Conservation (phyloP, 2,888 invertebrate species). For the Brachynemurus nebulosus region DNA sequence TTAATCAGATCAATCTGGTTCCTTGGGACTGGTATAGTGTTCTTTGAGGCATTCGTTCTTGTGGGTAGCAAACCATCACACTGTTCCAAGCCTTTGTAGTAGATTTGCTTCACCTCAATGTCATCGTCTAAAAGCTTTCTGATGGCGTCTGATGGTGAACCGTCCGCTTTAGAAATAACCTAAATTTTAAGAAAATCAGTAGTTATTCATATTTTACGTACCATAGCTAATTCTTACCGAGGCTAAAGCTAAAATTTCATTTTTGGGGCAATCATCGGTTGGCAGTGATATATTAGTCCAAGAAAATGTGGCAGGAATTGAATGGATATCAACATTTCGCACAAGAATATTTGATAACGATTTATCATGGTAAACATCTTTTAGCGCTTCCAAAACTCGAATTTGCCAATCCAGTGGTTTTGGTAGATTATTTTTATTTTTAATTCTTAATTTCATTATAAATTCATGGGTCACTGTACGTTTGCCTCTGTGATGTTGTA, state of each 20-base stretch:
- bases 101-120: constrained; percentile 48
- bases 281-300: constrained; percentile 82
- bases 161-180: constrained; percentile 40
- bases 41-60: constrained; percentile 36
- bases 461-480: constrained; percentile 75
- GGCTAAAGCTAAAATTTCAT: no score
- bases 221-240: no score
- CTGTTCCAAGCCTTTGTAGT: constrained; percentile 50
- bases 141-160: constrained; percentile 44
- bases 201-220: no score
- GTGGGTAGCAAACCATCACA: constrained; percentile 42
- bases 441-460: constrained; percentile 50
- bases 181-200: no score
- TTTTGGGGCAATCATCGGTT: constrained; percentile 61
- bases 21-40: constrained; percentile 61
- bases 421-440: constrained; percentile 42
- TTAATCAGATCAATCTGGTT: constrained; percentile 77
- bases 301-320: constrained; percentile 50
- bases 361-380: constrained; percentile 41
- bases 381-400: constrained; percentile 45
- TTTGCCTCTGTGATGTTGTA: constrained; percentile 67
- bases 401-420: constrained; percentile 68
- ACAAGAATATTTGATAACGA: constrained; percentile 53
- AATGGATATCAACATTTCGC: constrained; percentile 43
- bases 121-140: constrained; percentile 48